These are phyloP conservation scores for Frankliniella intonsa DNA, from an alignment of 2,888 invertebrate genomes.

Conservation along the genomic window DNA sequence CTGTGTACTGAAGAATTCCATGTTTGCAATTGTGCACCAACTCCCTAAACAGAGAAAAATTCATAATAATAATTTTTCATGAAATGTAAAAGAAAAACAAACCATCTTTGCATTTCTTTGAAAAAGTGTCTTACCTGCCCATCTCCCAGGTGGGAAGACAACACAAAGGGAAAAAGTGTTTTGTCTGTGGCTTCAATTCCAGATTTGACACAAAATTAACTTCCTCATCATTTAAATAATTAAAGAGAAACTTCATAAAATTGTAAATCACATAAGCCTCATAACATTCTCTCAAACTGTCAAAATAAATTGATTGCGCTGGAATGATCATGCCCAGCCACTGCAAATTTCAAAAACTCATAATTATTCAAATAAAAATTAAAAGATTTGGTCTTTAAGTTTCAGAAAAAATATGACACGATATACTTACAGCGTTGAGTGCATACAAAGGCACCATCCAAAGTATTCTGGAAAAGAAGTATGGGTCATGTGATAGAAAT, in stretches of 20 bases:
- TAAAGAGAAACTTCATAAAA: conserved; percentile 91
- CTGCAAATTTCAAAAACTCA: conserved; percentile 46
- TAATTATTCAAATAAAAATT: conserved; percentile 29
- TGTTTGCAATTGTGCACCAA: conserved; percentile 94
- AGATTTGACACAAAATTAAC: conserved; percentile 78
- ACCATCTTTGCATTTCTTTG: background rate
- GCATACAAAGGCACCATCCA: conserved; percentile 99
- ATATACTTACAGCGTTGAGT: conserved; percentile 75
- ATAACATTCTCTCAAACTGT: conserved; percentile 90
- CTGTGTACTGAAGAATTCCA: conserved; percentile 92
- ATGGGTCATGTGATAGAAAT: no score
- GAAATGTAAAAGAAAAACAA: background rate
- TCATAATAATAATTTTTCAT: background rate
- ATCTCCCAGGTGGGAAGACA: conserved; percentile 89
- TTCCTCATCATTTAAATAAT: conserved; percentile 75
- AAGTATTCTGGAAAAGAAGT: conserved; percentile 61
- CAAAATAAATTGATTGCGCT: conserved; percentile 83
- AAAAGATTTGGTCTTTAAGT: conserved; percentile 31
- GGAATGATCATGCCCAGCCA: conserved; percentile 88
- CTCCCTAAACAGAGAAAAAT: conserved; percentile 54
- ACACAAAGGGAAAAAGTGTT: conserved; percentile 87
- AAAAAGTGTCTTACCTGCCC: conserved; percentile 60
- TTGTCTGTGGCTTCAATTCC: conserved; percentile 76
- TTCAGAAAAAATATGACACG: conserved; percentile 26
- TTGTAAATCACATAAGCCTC: conserved; percentile 98